These are phyloP conservation scores for Rostratula benghalensis DNA, from an alignment of 2,113 vertebrate genomes.

Conservation along the genomic window DNA sequence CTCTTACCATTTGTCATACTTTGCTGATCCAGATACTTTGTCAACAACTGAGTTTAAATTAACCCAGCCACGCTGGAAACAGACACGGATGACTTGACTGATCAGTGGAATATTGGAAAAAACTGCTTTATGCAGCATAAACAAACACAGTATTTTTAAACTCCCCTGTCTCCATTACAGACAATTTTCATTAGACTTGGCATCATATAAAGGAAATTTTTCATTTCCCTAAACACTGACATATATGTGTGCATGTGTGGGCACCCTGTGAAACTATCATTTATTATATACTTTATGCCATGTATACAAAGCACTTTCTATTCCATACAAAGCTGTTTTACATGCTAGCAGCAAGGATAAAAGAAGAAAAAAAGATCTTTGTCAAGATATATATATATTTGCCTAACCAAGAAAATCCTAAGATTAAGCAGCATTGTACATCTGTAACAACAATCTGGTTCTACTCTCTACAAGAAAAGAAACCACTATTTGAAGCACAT, in stretches of 20 bases:
- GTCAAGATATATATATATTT: background rate
- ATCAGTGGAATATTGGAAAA: conserved; percentile 7
- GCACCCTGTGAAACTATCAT: background rate
- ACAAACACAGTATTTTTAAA: background rate
- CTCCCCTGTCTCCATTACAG: background rate
- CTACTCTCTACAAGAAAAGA: conserved; percentile 13
- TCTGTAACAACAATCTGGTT: background rate
- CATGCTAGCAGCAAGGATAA: background rate
- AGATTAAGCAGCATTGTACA: background rate
- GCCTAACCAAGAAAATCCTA: background rate
- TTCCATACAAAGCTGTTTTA: background rate
- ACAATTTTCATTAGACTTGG: background rate
- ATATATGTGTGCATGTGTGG: background rate
- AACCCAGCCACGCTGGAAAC: background rate
- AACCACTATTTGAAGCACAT: background rate
- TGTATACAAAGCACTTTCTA: background rate
- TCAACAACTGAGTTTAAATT: conserved; percentile 7
- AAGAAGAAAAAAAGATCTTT: background rate
- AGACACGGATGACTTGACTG: background rate
- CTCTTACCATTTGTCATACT: background rate
- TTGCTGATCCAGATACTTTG: background rate
- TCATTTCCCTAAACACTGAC: background rate
- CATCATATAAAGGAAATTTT: background rate
- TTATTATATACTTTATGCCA: background rate
- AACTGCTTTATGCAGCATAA: background rate